phyloP scores from a whole-genome alignment of 2,888 invertebrate species.

The Anorthoa munda region DNA sequence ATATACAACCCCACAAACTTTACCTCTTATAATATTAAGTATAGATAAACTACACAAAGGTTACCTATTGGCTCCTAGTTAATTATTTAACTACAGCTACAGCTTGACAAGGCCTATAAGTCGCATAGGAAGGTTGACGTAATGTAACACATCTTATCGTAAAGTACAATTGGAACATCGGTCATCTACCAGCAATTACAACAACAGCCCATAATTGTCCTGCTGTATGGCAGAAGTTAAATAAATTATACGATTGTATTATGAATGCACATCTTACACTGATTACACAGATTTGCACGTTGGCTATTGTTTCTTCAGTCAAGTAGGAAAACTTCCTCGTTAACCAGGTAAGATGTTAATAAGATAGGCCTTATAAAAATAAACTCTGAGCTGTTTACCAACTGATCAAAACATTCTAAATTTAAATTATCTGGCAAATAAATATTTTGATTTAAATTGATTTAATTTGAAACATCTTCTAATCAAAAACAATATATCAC shows the following conservation, averaged over 20 bases:
- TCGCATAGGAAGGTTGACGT: too few relatives aligned
- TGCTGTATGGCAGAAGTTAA: neutral
- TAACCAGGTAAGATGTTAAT: neutral
- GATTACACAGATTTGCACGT: conserved; percentile 9
- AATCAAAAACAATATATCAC: too few relatives aligned
- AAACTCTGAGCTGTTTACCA: too few relatives aligned
- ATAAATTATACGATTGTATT: neutral
- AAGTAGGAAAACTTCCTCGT: neutral
- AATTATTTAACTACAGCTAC: neutral
- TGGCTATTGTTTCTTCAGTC: neutral
- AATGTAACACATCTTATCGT: neutral
- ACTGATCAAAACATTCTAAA: too few relatives aligned
- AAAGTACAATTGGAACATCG: neutral
- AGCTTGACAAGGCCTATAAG: neutral
- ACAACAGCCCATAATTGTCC: neutral
- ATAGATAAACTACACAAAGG: neutral
- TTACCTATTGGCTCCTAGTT: neutral
- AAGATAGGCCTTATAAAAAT: too few relatives aligned
- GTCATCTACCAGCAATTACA: neutral
- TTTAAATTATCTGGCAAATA: too few relatives aligned
- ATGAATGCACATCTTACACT: neutral
- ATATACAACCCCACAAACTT: too few relatives aligned
- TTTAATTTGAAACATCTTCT: too few relatives aligned
- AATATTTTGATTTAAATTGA: too few relatives aligned
- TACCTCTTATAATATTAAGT: too few relatives aligned